These are phyloP conservation scores for Drosophila lacicola DNA, from an alignment of 2,888 invertebrate species.

Conservation along the genomic window DNA sequence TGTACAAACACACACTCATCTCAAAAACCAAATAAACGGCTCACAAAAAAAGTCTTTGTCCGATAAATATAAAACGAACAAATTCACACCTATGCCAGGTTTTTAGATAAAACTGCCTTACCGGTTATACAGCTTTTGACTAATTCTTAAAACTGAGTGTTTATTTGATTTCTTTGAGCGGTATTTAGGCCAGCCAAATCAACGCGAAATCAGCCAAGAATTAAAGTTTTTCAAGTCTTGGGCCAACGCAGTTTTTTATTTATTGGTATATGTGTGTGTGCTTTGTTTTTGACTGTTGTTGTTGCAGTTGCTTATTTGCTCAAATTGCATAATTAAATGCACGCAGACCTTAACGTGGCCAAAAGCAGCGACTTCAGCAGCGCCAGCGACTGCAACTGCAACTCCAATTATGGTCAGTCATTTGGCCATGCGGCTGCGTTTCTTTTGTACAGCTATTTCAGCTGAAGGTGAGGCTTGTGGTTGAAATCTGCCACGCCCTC, in stretches of 20 bases:
- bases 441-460: slow-evolving; percentile 29
- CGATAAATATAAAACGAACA: slow-evolving; percentile 5
- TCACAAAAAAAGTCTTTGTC: slow-evolving; percentile 52
- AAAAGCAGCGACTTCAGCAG: slow-evolving; percentile 14
- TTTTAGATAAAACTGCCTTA: slow-evolving; percentile 43
- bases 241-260: slow-evolving; percentile 2
- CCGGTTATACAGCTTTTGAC: slow-evolving; percentile 62
- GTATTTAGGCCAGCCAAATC: slow-evolving; percentile 55
- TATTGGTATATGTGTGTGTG: slow-evolving; percentile 5
- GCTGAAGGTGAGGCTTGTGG: slow-evolving; percentile 67
- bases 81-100: slow-evolving; percentile 52
- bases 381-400: slow-evolving; percentile 31
- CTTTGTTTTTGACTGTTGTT: slow-evolving; percentile 26
- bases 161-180: slow-evolving; percentile 37
- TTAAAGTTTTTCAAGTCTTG: slow-evolving; percentile 18
- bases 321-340: slow-evolving; percentile 80
- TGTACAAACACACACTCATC: neutral
- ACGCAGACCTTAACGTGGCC: slow-evolving; percentile 72
- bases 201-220: slow-evolving; percentile 57
- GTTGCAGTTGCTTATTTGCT: slow-evolving; percentile 63
- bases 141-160: slow-evolving; percentile 46
- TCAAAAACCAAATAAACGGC: slow-evolving; percentile 2
- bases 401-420: slow-evolving; percentile 71
- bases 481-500: slow-evolving; percentile 38
- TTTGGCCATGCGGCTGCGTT: slow-evolving; percentile 61